Conservation (phyloP, 1,140 invertebrate genomes). For the Eciton burchellii region DNA sequence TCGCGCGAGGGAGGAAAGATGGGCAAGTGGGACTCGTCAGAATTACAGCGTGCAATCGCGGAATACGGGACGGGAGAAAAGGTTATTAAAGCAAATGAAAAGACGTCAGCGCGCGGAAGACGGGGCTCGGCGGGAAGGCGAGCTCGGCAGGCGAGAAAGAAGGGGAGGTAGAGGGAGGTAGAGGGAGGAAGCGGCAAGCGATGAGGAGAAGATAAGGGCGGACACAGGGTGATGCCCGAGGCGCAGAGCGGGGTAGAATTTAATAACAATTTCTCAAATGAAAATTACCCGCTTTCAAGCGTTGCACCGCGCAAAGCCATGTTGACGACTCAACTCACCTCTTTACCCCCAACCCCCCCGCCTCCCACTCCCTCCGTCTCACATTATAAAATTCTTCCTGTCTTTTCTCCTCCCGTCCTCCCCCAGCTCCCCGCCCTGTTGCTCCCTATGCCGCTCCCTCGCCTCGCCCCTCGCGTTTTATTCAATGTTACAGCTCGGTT, state of each 20-base stretch:
- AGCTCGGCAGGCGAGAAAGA: background rate
- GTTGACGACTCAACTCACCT: constrained; percentile 39
- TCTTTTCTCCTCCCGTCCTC: background rate
- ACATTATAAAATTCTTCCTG: background rate
- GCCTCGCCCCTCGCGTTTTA: constrained; percentile 75
- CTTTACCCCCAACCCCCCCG: too few species aligned
- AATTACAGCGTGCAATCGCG: constrained; percentile 53
- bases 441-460: constrained; percentile 15
- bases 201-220: constrained; percentile 42
- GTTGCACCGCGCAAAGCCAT: constrained; percentile 49
- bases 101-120: background rate
- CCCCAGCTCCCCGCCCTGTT: background rate
- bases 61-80: constrained; percentile 19
- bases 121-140: background rate
- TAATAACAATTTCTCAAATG: constrained; percentile 82
- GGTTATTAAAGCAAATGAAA: constrained; percentile 56
- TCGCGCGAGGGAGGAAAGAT: constrained; percentile 25
- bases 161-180: too few species aligned
- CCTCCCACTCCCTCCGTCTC: background rate
- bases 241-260: constrained; percentile 70
- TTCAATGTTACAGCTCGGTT: constrained; percentile 81
- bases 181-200: constrained; percentile 20
- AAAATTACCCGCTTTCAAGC: constrained; percentile 80
- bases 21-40: constrained; percentile 53
- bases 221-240: constrained; percentile 57